Evolutionary conservation across 1,140 invertebrate species (phyloP).

Genomic region (Nylanderia fulva): DNA sequence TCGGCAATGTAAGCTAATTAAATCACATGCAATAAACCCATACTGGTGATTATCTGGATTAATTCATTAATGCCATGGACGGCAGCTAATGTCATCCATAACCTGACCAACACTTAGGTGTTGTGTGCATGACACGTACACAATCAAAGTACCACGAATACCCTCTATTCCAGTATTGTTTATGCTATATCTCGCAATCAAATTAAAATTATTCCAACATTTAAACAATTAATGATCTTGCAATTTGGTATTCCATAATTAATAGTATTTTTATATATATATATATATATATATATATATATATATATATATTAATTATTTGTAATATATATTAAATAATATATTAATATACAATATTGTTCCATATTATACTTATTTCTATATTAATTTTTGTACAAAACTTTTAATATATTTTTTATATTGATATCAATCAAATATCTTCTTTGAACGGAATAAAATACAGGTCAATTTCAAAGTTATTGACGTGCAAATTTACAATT

Average conservation of each 20-base stretch:
- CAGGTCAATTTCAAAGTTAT: not conserved
- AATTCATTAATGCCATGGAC: conserved; percentile 56
- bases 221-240: not conserved
- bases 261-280: not conserved
- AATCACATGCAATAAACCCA: conserved; percentile 46
- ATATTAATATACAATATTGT: no score
- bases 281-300: not conserved
- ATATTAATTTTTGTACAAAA: not conserved
- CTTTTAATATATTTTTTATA: not conserved
- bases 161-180: not conserved
- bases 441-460: not conserved
- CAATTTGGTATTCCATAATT: not conserved
- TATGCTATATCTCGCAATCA: not conserved
- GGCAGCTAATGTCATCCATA: conserved; percentile 51
- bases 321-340: no score
- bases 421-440: not conserved
- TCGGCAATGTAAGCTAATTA: conserved; percentile 31
- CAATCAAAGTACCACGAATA: not conserved
- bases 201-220: conserved; percentile 3
- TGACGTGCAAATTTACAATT: not conserved
- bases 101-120: conserved; percentile 40
- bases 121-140: conserved; percentile 1
- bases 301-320: not conserved
- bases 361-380: not conserved
- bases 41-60: conserved; percentile 53